Conservation (phyloP, 2,888 invertebrate genomes). For the Sinelater perroti region DNA sequence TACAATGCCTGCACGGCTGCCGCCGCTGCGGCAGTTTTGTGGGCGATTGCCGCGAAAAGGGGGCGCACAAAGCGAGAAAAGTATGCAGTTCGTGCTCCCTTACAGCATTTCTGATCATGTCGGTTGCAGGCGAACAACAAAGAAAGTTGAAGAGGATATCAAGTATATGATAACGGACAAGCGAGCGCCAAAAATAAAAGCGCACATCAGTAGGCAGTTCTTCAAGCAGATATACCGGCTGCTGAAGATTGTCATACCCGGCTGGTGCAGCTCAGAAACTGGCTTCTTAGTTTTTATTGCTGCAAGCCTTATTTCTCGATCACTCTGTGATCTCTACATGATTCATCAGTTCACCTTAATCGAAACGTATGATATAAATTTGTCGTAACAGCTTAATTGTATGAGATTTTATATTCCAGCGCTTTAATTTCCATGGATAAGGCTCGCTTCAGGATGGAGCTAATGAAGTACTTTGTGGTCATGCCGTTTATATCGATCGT, state of each 20-base stretch:
- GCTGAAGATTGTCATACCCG: conserved; percentile 82
- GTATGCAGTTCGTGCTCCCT: not conserved
- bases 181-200: conserved; percentile 68
- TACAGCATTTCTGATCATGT: not conserved
- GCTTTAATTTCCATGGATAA: conserved; percentile 91
- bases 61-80: not conserved
- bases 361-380: conserved; percentile 74
- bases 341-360: conserved; percentile 93
- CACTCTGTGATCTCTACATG: conserved; percentile 97
- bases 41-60: conserved; percentile 58
- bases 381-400: not conserved
- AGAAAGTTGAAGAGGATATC: conserved; percentile 68
- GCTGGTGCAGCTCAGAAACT: conserved; percentile 78
- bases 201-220: conserved; percentile 79
- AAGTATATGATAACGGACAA: conserved; percentile 82
- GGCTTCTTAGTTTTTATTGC: conserved; percentile 81
- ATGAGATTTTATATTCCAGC: too few species aligned
- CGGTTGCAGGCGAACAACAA: not conserved
- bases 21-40: conserved; percentile 69
- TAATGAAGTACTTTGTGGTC: conserved; percentile 80
- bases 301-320: conserved; percentile 81
- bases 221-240: conserved; percentile 74
- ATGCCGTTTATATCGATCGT: conserved; percentile 93
- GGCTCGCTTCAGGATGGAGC: conserved; percentile 75
- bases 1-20: conserved; percentile 71